These are phyloP conservation scores for Pterophyllum scalare DNA, from an alignment of 2,113 vertebrate species.

Conservation along the genomic window DNA sequence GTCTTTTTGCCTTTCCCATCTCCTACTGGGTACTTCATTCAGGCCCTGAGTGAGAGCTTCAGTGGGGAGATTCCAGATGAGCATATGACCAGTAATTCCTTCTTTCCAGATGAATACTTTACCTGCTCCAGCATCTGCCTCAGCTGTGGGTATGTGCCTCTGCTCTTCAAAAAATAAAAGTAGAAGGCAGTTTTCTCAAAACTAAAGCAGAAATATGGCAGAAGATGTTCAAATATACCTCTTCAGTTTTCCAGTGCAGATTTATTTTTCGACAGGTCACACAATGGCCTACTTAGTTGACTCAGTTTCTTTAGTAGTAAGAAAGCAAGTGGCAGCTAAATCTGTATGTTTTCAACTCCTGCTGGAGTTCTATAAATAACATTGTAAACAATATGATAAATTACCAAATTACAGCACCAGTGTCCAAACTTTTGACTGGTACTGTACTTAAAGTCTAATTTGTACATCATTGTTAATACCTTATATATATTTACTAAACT, in stretches of 20 bases:
- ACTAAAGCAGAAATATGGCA: no score
- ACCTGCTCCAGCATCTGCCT: conserved; percentile 95
- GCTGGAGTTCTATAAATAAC: not conserved
- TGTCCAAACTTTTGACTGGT: no score
- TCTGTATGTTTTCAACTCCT: no score
- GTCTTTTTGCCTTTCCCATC: not conserved
- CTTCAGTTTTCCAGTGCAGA: no score
- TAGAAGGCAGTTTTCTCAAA: no score
- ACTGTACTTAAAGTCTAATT: not conserved
- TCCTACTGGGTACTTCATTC: conserved; percentile 3
- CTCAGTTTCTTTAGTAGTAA: no score
- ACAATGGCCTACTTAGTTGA: no score
- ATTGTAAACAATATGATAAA: not conserved
- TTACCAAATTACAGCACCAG: not conserved
- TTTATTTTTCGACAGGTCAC: no score
- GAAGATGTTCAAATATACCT: no score
- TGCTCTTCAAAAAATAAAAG: not conserved
- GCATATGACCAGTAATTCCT: conserved; percentile 93
- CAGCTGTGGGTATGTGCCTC: conserved; percentile 92
- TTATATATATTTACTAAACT: not conserved
- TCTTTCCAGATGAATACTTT: conserved; percentile 99
- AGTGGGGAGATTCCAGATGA: conserved; percentile 95
- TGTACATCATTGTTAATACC: accelerated
- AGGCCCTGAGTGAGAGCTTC: conserved; percentile 97
- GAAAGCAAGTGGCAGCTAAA: no score